phyloP scores from a whole-genome alignment of 2,888 invertebrate genomes.

The Agrotis clavis region DNA sequence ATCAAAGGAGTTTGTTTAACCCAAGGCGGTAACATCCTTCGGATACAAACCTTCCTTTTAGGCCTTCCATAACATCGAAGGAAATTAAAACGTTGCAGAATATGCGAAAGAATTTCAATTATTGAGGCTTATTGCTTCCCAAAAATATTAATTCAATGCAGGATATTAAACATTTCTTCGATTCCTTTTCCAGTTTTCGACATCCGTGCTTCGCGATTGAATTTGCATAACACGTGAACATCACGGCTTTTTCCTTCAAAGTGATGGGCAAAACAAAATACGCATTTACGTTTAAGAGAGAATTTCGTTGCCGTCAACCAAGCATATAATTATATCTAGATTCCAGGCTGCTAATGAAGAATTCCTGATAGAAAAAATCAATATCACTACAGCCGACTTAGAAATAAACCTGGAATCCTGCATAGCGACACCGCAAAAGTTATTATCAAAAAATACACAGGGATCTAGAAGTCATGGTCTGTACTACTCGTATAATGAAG shows the following conservation, averaged over 20 bases:
- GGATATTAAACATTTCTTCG: constrained; percentile 53
- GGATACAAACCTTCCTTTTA: background rate
- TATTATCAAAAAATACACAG: too few relatives aligned
- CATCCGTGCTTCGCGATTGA: constrained; percentile 9
- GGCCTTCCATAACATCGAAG: background rate
- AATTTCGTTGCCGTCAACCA: too few relatives aligned
- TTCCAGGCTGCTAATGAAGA: background rate
- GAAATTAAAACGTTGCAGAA: constrained; percentile 31
- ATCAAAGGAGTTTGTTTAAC: constrained; percentile 34
- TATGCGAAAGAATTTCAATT: constrained; percentile 5
- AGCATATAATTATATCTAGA: background rate
- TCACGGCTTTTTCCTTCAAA: background rate
- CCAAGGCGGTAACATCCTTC: constrained; percentile 24
- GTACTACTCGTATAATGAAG: too few relatives aligned
- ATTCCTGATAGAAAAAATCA: background rate
- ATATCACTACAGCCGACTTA: background rate
- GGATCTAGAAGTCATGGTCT: too few relatives aligned
- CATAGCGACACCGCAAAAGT: background rate
- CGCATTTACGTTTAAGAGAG: background rate
- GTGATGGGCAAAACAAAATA: background rate
- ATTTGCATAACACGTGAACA: constrained; percentile 21
- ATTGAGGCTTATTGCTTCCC: constrained; percentile 5
- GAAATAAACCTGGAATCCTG: background rate
- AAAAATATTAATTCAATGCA: constrained; percentile 39
- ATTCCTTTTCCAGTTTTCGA: constrained; percentile 35